Conservation (phyloP, 2,113 vertebrate genomes). For the Pseudolaguvia tuberculata region DNA sequence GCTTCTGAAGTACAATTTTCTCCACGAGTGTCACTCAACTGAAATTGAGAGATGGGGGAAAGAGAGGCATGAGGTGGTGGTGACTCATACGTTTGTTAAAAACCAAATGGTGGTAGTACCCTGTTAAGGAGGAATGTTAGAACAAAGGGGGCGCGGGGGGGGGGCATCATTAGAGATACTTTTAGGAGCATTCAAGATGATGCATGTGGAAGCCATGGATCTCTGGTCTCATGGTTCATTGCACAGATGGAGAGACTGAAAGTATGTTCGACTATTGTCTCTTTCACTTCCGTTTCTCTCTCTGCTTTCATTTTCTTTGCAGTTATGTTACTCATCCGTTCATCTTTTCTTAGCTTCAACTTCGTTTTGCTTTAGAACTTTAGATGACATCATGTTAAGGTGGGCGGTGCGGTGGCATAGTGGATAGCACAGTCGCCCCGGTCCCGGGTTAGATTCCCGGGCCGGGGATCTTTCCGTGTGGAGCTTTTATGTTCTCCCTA, state of each 20-base stretch:
- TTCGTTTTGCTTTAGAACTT: background rate
- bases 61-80: constrained; percentile 16
- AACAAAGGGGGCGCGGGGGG: too few species aligned
- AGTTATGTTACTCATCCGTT: background rate
- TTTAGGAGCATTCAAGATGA: constrained; percentile 38
- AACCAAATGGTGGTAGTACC: constrained; percentile 20
- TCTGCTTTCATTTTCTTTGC: constrained; percentile 22
- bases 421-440: too few species aligned
- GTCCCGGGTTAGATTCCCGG: too few species aligned
- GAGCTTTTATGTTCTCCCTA: too few species aligned
- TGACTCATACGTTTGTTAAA: constrained; percentile 24
- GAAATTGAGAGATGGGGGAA: constrained; percentile 35
- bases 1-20: constrained; percentile 39
- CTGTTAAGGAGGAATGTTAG: background rate
- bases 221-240: constrained; percentile 23
- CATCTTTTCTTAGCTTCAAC: background rate
- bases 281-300: constrained; percentile 40
- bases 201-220: constrained; percentile 44
- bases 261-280: constrained; percentile 30
- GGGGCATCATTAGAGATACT: too few species aligned
- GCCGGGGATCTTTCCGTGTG: too few species aligned
- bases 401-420: too few species aligned
- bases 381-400: background rate
- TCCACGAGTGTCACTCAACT: constrained; percentile 38
- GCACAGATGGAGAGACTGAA: constrained; percentile 35